phyloP scores from a whole-genome alignment of 2,113 vertebrate genomes.

The Callionymus lyra region DNA sequence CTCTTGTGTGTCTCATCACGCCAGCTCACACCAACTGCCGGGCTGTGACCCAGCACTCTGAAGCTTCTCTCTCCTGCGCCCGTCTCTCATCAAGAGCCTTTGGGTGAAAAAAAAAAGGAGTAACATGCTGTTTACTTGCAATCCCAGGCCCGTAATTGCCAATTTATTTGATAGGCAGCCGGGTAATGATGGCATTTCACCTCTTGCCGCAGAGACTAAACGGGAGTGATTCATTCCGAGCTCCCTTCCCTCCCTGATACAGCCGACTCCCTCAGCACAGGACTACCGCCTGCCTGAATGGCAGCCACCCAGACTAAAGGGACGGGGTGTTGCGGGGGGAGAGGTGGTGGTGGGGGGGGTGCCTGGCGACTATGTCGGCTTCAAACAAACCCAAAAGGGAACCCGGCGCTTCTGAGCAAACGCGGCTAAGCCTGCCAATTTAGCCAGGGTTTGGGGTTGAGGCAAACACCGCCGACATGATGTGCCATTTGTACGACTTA shows the following conservation, averaged over 20 bases:
- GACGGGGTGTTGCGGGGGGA: conserved; percentile 20
- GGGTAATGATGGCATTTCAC: conserved; percentile 99
- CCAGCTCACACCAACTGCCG: conserved; percentile 61
- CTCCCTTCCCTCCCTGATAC: conserved; percentile 70
- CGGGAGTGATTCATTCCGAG: conserved; percentile 81
- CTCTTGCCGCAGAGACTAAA: conserved; percentile 88
- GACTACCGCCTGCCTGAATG: conserved; percentile 69
- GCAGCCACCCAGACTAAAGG: conserved; percentile 58
- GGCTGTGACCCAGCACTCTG: conserved; percentile 73
- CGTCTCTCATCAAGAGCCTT: conserved; percentile 77
- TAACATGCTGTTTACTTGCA: conserved; percentile 94
- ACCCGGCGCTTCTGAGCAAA: conserved; percentile 77
- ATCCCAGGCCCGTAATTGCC: conserved; percentile 94
- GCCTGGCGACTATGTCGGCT: conserved; percentile 57
- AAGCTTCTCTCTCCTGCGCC: conserved; percentile 61
- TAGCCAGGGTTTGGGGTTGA: conserved; percentile 68
- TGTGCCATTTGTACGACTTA: conserved; percentile 86
- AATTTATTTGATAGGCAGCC: conserved; percentile 99
- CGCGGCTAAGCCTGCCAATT: conserved; percentile 83
- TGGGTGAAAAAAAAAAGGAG: conserved; percentile 47
- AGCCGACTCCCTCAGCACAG: conserved; percentile 79
- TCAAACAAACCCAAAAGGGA: conserved; percentile 73
- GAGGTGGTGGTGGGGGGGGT: conserved; percentile 30
- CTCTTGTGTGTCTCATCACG: conserved; percentile 72
- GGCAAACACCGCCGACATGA: conserved; percentile 67